Evolutionary conservation across 2,113 vertebrate species (phyloP).

Genomic region (Micronycteris hirsuta): DNA sequence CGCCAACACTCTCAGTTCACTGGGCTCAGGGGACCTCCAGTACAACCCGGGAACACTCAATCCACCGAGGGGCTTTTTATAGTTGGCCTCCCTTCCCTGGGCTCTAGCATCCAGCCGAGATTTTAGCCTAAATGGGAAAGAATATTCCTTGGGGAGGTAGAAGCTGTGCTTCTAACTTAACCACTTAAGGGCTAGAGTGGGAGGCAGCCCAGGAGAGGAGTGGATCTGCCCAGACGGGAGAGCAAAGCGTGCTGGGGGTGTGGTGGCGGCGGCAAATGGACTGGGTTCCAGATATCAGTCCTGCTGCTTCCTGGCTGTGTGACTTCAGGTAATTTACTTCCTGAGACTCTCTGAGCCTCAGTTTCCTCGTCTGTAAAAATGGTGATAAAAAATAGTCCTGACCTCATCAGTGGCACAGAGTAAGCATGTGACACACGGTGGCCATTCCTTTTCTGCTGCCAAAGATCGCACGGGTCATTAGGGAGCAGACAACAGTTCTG

Average conservation of each 20-base stretch:
- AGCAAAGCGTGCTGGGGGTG: background rate
- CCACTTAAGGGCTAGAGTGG: background rate
- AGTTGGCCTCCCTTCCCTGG: slow-evolving; percentile 52
- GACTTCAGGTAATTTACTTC: background rate
- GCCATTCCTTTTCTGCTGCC: background rate
- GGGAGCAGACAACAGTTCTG: background rate
- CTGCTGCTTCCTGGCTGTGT: background rate
- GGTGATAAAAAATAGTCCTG: background rate
- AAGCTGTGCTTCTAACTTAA: slow-evolving; percentile 21
- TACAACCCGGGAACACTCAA: slow-evolving; percentile 3
- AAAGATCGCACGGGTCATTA: background rate
- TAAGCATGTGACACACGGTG: accelerated
- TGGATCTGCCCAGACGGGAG: background rate
- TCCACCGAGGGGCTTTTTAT: slow-evolving; percentile 59
- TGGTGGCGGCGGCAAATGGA: background rate
- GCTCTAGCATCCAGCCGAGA: slow-evolving; percentile 43
- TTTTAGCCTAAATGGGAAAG: slow-evolving; percentile 56
- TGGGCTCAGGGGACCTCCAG: slow-evolving; percentile 37
- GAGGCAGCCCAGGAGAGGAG: background rate
- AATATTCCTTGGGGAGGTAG: background rate
- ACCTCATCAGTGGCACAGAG: background rate
- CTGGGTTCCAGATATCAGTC: background rate
- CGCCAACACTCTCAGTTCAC: slow-evolving; percentile 31
- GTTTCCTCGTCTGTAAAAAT: background rate
- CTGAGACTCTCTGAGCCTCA: background rate